Conservation (phyloP, 2,888 invertebrate species). For the Cheilosia vernalis region DNA sequence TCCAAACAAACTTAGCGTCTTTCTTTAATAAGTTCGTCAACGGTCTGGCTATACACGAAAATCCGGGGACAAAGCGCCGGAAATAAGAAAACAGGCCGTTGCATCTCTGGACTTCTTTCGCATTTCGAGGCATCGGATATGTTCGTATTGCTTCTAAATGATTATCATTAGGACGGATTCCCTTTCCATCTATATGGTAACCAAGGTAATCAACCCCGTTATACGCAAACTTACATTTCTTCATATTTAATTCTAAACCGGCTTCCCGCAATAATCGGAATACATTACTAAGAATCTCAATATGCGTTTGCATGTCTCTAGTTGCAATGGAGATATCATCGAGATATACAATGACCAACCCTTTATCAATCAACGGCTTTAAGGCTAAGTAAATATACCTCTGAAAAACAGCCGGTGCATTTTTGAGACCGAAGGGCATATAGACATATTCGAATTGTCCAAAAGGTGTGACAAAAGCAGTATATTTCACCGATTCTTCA, state of each 20-base stretch:
- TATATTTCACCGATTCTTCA: constrained; percentile 12
- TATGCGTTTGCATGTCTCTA: constrained; percentile 26
- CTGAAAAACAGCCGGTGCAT: constrained; percentile 63
- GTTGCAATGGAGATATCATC: constrained; percentile 60
- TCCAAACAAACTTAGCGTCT: constrained; percentile 30
- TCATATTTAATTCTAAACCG: constrained; percentile 13
- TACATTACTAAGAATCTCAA: constrained; percentile 30
- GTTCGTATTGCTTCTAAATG: constrained; percentile 39
- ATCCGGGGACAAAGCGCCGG: constrained; percentile 8
- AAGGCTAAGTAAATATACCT: constrained; percentile 46
- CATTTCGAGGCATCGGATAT: constrained; percentile 42
- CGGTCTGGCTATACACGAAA: constrained; percentile 77
- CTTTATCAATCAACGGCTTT: constrained; percentile 19
- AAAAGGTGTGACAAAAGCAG: constrained; percentile 10
- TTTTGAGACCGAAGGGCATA: constrained; percentile 40
- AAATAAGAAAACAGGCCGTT: constrained; percentile 1
- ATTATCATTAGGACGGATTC: constrained; percentile 34
- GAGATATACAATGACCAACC: constrained; percentile 48
- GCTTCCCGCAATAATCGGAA: neutral
- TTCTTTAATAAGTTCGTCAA: constrained; percentile 76
- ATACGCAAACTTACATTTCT: constrained; percentile 29
- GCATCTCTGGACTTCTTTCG: constrained; percentile 28
- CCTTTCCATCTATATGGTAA: constrained; percentile 23
- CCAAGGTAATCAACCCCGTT: constrained; percentile 42
- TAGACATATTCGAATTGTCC: neutral